A percentile compares a stretch with the other conserved stretches of the same genome.
Conservation (phyloP, 1,140 invertebrate genomes). For the Akabosia matsudoensis region DNA sequence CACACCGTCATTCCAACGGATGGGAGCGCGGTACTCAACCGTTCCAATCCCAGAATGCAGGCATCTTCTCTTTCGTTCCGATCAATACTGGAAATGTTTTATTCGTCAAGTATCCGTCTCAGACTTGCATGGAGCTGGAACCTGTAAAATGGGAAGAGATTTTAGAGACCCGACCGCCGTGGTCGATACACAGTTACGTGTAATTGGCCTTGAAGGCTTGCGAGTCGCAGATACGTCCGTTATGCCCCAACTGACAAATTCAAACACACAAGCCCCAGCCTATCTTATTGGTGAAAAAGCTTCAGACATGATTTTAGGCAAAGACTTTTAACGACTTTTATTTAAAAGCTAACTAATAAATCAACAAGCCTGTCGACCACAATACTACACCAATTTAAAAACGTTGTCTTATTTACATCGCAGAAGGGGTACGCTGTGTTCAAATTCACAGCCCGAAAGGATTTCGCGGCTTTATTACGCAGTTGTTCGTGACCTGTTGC, state of each 20-base stretch:
- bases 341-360: too few relatives aligned
- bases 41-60: neutral
- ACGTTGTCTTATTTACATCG: too few relatives aligned
- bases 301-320: neutral
- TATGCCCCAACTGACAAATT: neutral
- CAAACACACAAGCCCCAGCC: neutral
- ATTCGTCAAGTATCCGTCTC: neutral
- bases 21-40: neutral
- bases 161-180: neutral
- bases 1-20: neutral
- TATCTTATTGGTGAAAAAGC: conserved; percentile 10
- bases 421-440: too few relatives aligned
- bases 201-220: neutral
- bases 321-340: too few relatives aligned
- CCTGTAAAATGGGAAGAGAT: neutral
- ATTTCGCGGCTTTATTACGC: too few relatives aligned
- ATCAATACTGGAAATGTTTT: neutral
- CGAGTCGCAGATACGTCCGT: neutral
- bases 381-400: too few relatives aligned
- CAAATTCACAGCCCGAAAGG: too few relatives aligned
- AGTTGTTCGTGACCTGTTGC: too few relatives aligned
- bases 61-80: neutral
- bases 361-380: too few relatives aligned
- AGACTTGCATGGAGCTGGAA: neutral
- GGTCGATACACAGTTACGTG: neutral